These are phyloP conservation scores for Lasius platythorax DNA, from an alignment of 2,888 invertebrate genomes.

Conservation along the genomic window DNA sequence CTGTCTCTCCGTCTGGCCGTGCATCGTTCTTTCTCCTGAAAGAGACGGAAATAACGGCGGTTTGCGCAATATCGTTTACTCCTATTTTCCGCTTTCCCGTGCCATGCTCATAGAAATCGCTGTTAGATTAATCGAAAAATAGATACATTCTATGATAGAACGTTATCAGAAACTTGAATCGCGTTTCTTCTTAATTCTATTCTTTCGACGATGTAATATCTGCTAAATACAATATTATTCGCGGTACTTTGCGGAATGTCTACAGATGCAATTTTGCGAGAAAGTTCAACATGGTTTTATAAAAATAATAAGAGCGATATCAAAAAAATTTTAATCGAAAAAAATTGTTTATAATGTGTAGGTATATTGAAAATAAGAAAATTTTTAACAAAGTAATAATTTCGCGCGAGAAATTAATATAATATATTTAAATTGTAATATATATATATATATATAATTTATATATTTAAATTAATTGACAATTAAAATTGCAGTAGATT, in stretches of 20 bases:
- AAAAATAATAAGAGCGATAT: not conserved
- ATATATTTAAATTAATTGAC: not conserved
- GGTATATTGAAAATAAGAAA: not conserved
- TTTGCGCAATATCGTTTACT: slow-evolving; percentile 39
- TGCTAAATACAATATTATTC: not conserved
- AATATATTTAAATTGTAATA: too few species aligned
- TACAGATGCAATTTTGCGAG: not conserved
- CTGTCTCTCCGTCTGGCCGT: slow-evolving; percentile 3
- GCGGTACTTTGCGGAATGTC: not conserved
- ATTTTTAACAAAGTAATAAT: not conserved
- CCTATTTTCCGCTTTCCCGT: slow-evolving; percentile 2
- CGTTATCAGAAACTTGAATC: not conserved
- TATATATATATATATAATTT: too few species aligned
- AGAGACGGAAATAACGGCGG: slow-evolving; percentile 41
- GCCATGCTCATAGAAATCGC: not conserved
- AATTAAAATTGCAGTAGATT: not conserved
- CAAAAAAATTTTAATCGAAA: not conserved
- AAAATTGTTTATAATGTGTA: slow-evolving; percentile 2
- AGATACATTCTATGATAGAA: slow-evolving; percentile 1
- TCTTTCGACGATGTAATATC: not conserved
- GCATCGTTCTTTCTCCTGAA: slow-evolving; percentile 23
- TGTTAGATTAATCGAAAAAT: not conserved
- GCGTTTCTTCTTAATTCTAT: not conserved
- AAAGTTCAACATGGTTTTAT: not conserved
- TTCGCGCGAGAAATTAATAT: not conserved